Evolutionary conservation across 1,140 invertebrate species (phyloP), one percentile per base, ranked within the genome.

Genomic region (Phthorimaea operculella): DNA sequence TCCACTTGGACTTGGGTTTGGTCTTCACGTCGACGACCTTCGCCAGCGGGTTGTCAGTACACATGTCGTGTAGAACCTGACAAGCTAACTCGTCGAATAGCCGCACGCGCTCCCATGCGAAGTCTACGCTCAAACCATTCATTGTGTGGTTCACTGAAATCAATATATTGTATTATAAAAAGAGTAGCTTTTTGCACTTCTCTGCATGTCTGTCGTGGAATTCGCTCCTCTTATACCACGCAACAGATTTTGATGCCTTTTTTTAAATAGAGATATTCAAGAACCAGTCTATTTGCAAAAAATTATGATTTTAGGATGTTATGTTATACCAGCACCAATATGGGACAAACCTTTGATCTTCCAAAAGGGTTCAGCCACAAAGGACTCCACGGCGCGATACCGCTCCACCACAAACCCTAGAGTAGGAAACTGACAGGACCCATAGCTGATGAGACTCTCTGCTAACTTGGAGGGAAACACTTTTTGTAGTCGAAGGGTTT

Each of bases 391-490:
- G 14, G 95, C 93, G 68, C 96, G 91, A 72, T 93, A 99, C 51
- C 97, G 88, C 79, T 99, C 96, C 0, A 98, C 97, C 17, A 99
- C 96, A 89, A 99, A 99, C 11, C 97, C 98, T 33, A 99, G 82
- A 0, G 98, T 99, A 34, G 97, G 97, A 84, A 99, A 99, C 72
- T 99, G 98, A 79, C 98, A 99, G 50, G 94, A 96, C 1, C 98
- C 98, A 86, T 99, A 98, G 83, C 97, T 99, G 18, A 99, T 94
- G 0, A 99, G 79, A 76, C 92, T 90, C 33, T 94, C 89, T 0
- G 89, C 81, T 51, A 96, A 85, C 64, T 89, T 89, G 49, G 87
- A 83, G 3, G 96, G 95, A 80, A 98, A 97, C 8, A 95, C 90
- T 75, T 92, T 92, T 72, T 94, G 91, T 1, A 99, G 77, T 45